A percentile compares a stretch with the other conserved stretches of the same genome.
Conservation (phyloP, 2,797 vertebrate species). For the Pyrrhura leucotis region DNA sequence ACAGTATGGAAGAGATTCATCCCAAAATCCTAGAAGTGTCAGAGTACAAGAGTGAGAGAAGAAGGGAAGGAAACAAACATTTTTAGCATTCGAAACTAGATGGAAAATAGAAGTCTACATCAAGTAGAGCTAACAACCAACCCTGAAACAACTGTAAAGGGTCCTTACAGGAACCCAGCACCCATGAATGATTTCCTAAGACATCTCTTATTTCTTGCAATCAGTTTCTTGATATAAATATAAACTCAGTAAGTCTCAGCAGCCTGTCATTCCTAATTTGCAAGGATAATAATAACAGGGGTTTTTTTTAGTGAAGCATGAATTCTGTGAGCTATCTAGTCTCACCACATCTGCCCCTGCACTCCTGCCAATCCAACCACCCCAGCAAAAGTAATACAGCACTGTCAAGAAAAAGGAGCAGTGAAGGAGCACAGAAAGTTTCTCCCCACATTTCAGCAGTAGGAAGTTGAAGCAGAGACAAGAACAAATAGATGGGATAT, state of each 20-base stretch:
- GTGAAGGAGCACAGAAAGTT: conserved; percentile 1
- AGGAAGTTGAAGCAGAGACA: background rate
- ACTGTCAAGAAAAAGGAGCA: background rate
- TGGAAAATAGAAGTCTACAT: background rate
- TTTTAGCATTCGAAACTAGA: background rate
- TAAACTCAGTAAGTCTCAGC: conserved; percentile 27
- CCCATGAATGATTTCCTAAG: background rate
- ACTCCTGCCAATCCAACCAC: conserved; percentile 41
- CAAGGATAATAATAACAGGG: conserved; percentile 49
- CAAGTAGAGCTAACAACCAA: background rate
- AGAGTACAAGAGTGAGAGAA: background rate
- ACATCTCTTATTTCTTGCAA: conserved; percentile 19
- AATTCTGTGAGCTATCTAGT: conserved; percentile 41
- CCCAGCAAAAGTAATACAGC: background rate
- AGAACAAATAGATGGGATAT: background rate
- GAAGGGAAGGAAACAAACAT: background rate
- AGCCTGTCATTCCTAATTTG: conserved; percentile 60
- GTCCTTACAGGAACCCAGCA: background rate
- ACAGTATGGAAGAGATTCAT: background rate
- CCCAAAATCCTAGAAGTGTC: background rate
- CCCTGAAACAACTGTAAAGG: background rate
- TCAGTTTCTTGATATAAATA: conserved; percentile 56
- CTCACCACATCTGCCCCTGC: conserved; percentile 52
- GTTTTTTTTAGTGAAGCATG: background rate
- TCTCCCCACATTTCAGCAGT: background rate